Base-by-base conservation (phyloP, 1,140 invertebrate species). In the Lanistes nyassanus region DNA sequence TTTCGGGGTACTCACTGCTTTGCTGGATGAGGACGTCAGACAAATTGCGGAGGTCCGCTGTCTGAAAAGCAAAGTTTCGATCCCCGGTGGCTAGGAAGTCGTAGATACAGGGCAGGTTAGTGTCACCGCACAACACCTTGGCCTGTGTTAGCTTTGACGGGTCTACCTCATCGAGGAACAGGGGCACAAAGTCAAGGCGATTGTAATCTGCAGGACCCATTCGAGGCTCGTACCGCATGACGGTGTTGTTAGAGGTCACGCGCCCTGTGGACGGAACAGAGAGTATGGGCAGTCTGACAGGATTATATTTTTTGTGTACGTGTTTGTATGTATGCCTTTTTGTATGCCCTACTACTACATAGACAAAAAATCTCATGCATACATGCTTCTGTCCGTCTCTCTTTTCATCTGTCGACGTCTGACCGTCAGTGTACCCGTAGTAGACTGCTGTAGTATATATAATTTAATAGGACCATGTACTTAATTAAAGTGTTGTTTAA, bases 61-160 rank as follows among this genome's bases (percentile, higher is more conserved):
- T 80, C 3, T 56, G 37, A 21, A 29, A 21, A n/a, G 81, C 81
- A 23, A 82, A 55, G 1, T 75, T 72, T 31, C 75, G 47, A 42
- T 79, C 74, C 19, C 76, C 76, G n/a, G 81, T 82, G 21, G 78
- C 75, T 23, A 82, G 51, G 51, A 65, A 76, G 62, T 82, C 81
- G 51, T 76, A 82, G 26, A 79, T 70, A 60, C 81, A 82, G 34
- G 80, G 64, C 19, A 66, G 34, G 42, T 80, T 80, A 13, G 64
- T 65, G 3, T 64, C 76, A 19, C 66, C 66, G 65, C 81, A 82
- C 31, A 70, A 56, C 26, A 34, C 23, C 16, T 36, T 68, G n/a
- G 80, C 76, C 9, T 70, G 68, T 19, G 39, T 47, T 29, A 68
- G 39, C 3, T 62, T 21, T 2, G 72, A 42, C 23, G 67, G 16